phyloP scores from a whole-genome alignment of 2,797 vertebrate genomes.

The Acrocephalus scirpaceus region DNA sequence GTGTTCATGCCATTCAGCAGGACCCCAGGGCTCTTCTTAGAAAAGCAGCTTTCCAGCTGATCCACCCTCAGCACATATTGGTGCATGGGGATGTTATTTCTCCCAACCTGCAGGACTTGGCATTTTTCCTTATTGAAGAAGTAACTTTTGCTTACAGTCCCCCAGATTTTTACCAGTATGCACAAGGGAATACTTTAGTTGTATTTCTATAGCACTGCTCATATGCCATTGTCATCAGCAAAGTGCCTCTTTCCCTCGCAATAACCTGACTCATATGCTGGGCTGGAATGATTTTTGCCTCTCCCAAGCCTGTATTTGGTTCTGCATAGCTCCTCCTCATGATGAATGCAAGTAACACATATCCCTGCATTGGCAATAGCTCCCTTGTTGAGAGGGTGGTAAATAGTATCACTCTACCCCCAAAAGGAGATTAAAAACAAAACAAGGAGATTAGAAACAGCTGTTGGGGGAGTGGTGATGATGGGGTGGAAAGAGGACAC shows the following conservation, averaged over 20 bases:
- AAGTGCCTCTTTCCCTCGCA: background rate
- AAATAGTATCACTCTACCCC: background rate
- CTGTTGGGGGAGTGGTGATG: conserved; percentile 19
- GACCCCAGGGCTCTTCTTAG: background rate
- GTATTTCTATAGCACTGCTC: background rate
- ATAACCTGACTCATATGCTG: background rate
- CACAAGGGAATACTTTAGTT: background rate
- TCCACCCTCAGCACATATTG: background rate
- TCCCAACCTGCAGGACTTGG: background rate
- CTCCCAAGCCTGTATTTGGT: background rate
- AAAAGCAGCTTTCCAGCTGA: background rate
- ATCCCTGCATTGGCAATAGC: background rate
- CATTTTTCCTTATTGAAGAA: background rate
- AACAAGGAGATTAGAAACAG: conserved; percentile 42
- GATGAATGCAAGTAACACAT: background rate
- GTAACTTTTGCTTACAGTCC: background rate
- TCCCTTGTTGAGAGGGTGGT: background rate
- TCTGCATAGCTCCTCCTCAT: background rate
- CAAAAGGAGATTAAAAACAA: conserved; percentile 48
- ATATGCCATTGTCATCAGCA: background rate
- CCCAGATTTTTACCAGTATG: background rate
- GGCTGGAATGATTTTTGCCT: conserved; percentile 1
- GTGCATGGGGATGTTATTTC: background rate
- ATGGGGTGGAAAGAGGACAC: conserved; percentile 29
- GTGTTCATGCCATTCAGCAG: background rate